phyloP scores from a whole-genome alignment of 2,113 vertebrate species.

The Ptyas mucosa region DNA sequence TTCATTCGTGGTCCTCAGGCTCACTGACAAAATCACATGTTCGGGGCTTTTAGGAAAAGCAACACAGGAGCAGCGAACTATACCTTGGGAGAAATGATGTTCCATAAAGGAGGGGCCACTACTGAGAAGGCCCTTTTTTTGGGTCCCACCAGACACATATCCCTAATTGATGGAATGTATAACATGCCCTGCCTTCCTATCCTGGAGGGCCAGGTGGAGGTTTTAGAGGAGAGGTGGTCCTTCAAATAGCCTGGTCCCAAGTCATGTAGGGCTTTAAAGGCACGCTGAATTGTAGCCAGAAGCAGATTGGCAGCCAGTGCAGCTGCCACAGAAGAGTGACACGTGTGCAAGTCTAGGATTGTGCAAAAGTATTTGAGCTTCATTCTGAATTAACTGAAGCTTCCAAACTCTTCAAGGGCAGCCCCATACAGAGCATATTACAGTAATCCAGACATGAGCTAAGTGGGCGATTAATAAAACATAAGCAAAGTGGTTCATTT shows the following conservation, averaged over 20 bases:
- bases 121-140: no score
- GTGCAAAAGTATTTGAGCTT: background rate
- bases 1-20: background rate
- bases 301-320: background rate
- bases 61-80: no score
- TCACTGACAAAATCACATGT: background rate
- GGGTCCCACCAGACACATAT: no score
- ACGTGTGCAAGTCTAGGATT: background rate
- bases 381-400: background rate
- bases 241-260: background rate
- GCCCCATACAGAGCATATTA: background rate
- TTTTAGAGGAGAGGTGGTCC: background rate
- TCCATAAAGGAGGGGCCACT: no score
- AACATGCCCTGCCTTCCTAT: background rate
- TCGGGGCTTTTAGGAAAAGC: no score
- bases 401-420: background rate
- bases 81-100: no score
- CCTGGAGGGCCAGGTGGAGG: background rate
- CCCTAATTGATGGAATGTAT: background rate
- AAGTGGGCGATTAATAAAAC: background rate
- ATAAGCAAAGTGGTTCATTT: background rate
- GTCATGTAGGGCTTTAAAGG: no score
- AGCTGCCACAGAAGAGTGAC: background rate
- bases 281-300: background rate
- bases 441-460: background rate